These are phyloP conservation scores for Tupaia chinensis DNA, from an alignment of 2,113 vertebrate genomes.

Conservation along the genomic window DNA sequence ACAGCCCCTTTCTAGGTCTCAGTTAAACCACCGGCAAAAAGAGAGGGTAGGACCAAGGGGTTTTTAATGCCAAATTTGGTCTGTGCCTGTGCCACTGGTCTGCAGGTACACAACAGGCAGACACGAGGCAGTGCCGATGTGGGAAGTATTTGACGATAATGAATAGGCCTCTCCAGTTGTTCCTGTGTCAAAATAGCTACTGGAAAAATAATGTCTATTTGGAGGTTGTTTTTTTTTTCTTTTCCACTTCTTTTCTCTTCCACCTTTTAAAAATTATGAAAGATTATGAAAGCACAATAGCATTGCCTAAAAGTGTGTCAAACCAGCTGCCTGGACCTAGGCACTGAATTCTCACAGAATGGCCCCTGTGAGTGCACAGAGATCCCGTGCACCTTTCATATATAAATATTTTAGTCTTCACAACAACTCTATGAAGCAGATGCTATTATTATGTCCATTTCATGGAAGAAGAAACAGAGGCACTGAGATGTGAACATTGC, in stretches of 20 bases:
- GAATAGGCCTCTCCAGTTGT: constrained; percentile 65
- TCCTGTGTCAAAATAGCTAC: constrained; percentile 73
- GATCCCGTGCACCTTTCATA: neutral
- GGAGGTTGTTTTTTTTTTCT: constrained; percentile 46
- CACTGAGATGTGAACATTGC: neutral
- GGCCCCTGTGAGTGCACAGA: neutral
- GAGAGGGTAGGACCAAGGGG: neutral
- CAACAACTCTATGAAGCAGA: neutral
- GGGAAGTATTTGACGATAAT: constrained; percentile 62
- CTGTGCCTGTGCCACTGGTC: neutral
- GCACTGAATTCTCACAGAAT: neutral
- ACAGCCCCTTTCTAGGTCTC: neutral
- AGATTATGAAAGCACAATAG: constrained; percentile 50
- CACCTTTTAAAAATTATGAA: constrained; percentile 76
- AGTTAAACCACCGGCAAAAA: neutral
- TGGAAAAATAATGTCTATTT: constrained; percentile 68
- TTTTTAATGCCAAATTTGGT: neutral
- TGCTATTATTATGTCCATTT: neutral
- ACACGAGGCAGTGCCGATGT: neutral
- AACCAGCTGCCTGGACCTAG: constrained; percentile 32
- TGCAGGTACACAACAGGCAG: constrained; percentile 36
- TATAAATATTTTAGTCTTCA: neutral
- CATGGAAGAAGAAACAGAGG: neutral
- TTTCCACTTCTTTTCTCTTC: constrained; percentile 73
- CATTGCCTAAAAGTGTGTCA: constrained; percentile 47